phyloP scores from a whole-genome alignment of 92 coral and sea anemone species.

The Montipora capitata region DNA sequence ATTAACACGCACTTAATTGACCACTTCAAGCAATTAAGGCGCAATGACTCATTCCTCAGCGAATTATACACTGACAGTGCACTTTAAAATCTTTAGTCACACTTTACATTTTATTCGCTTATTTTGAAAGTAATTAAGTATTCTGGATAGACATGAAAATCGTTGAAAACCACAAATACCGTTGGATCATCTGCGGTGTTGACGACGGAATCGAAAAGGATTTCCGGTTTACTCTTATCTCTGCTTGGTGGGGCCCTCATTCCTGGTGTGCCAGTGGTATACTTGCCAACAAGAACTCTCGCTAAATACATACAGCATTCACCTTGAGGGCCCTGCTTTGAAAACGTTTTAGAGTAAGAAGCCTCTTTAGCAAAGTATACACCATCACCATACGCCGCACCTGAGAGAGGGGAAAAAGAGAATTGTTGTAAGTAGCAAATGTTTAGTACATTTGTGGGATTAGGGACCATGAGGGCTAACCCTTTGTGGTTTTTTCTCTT shows the following conservation, averaged over 20 bases:
- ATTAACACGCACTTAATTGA: too few relatives aligned
- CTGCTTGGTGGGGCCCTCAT: constrained; percentile 82
- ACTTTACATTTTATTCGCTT: background rate
- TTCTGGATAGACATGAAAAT: constrained; percentile 84
- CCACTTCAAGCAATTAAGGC: too few relatives aligned
- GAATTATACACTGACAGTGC: too few relatives aligned
- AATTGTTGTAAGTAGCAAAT: background rate
- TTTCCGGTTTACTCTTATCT: constrained; percentile 71
- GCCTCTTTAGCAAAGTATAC: constrained; percentile 91
- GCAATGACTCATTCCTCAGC: too few relatives aligned
- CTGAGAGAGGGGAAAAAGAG: constrained; percentile 15
- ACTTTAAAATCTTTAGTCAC: background rate
- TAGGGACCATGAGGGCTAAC: too few relatives aligned
- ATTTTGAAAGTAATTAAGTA: constrained; percentile 76
- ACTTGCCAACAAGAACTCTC: constrained; percentile 82
- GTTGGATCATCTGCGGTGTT: constrained; percentile 54
- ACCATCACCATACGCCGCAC: constrained; percentile 77
- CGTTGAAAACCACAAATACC: constrained; percentile 74
- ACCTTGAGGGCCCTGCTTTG: constrained; percentile 34
- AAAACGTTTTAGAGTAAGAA: constrained; percentile 47
- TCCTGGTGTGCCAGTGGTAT: constrained; percentile 64
- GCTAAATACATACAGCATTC: constrained; percentile 84
- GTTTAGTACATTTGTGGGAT: too few relatives aligned
- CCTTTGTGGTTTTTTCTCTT: background rate
- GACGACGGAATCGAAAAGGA: constrained; percentile 81